Base-by-base conservation (phyloP, 2,888 invertebrate genomes). In the Ephialtes manifestator region DNA sequence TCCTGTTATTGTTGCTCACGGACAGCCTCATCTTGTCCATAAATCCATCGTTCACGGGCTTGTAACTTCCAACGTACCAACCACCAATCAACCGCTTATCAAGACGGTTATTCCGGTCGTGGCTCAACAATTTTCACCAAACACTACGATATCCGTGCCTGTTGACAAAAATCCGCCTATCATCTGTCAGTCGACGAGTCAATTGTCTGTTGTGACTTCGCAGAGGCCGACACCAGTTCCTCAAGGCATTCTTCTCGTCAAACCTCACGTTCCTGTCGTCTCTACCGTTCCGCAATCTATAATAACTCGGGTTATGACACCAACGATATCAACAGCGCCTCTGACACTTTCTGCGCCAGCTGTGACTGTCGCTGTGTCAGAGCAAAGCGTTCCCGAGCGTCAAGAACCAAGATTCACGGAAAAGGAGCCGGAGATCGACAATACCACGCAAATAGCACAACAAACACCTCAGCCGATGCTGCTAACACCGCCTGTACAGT, bases 1-100 rank as follows among this genome's bases (percentile, higher is more conserved):
- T 90, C 95, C 95, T 0, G 95, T 95, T 4, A 95, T 95, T 86
- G 94, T 95, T 8, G 90, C 94, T 18, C 93, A 93, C 63, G 91
- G 92, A 24, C 93, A 93, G 35, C 77, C 91, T 18, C 91, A 92
- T 35, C 43, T 93, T 7, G 86, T 90, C 13, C 93, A 92, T 60
- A 91, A 93, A 39, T 88, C 91, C 0, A 83, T 93, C 1, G 89
- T 91, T 0, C 92, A 92, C 31, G 76, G 86, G 8, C 58, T 89
- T 20, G 89, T 88, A 8, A 81, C 91, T 3, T 82, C 92, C 0
- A 77, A 86, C 1, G 86, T 90, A 7, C 53, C 80, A 0, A 46
- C 90, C 7, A 72, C 89, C 0, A 91, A 89, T 84, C 92, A 92
- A 63, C 76, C 92, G 2, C 75, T 93, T 39, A 90, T 93, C 3